Conservation (phyloP, 2,113 vertebrate genomes). For the Pygoscelis antarcticus region DNA sequence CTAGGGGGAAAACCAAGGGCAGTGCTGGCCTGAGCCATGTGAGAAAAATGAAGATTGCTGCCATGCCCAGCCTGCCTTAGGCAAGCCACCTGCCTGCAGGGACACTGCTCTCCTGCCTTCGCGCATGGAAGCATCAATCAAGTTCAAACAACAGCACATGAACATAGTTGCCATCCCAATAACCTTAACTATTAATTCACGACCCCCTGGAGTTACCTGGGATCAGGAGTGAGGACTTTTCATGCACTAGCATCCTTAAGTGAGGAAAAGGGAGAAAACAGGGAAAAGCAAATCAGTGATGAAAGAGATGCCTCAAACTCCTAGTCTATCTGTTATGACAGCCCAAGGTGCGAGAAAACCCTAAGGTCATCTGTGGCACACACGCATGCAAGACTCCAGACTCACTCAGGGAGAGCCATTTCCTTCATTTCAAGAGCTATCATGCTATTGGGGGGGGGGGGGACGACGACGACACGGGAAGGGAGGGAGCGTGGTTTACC, state of each 20-base stretch:
- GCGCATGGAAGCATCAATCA: fast-evolving
- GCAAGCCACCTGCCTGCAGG: not conserved
- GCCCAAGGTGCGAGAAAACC: not conserved
- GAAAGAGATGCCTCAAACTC: not conserved
- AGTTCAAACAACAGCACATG: not conserved
- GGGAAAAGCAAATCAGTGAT: not conserved
- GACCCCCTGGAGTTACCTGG: not conserved
- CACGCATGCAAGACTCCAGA: not conserved
- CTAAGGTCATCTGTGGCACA: not conserved
- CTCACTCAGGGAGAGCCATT: fast-evolving
- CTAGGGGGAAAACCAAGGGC: not conserved
- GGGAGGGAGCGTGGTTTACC: fast-evolving
- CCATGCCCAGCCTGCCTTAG: not conserved
- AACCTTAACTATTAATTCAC: not conserved
- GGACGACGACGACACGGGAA: no score
- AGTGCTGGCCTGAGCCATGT: not conserved
- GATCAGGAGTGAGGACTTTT: not conserved
- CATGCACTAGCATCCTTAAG: not conserved
- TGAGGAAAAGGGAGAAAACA: not conserved
- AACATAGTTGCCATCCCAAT: not conserved
- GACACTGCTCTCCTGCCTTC: not conserved
- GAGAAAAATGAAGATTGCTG: not conserved
- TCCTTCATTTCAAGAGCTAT: not conserved
- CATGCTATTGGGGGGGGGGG: fast-evolving
- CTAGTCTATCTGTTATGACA: not conserved